Conservation (phyloP, 2,113 vertebrate genomes). For the Cololabis saira region DNA sequence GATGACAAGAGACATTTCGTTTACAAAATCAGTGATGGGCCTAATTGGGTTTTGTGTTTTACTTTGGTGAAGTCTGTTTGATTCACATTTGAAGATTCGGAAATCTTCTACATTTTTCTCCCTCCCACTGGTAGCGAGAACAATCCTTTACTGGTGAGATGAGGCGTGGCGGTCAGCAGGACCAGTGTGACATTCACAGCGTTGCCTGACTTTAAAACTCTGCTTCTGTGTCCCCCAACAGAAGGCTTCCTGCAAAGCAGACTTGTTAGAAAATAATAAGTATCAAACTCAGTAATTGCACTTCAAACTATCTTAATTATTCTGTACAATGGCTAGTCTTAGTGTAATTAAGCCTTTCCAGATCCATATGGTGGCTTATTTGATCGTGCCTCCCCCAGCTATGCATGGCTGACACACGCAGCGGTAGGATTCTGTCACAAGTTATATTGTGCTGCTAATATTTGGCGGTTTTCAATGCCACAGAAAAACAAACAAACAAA, state of each 20-base stretch:
- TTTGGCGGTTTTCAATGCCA: slow-evolving; percentile 17
- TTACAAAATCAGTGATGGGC: neutral
- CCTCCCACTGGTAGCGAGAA: slow-evolving; percentile 5
- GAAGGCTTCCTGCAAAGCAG: slow-evolving; percentile 24
- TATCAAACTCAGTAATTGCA: slow-evolving; percentile 51
- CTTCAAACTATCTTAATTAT: slow-evolving; percentile 61
- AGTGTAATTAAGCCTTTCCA: slow-evolving; percentile 57
- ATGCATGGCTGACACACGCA: slow-evolving; percentile 9
- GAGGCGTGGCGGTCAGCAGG: slow-evolving; percentile 48
- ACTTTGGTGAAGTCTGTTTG: neutral
- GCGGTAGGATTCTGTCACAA: slow-evolving; percentile 12
- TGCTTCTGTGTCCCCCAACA: slow-evolving; percentile 19
- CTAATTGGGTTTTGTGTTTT: neutral
- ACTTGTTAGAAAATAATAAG: slow-evolving; percentile 42
- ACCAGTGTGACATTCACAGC: slow-evolving; percentile 44
- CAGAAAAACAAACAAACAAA: neutral
- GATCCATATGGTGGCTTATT: slow-evolving; percentile 31
- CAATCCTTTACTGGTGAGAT: slow-evolving; percentile 50
- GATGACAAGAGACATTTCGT: slow-evolving; percentile 21
- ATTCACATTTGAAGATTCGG: slow-evolving; percentile 8
- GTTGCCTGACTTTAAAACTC: slow-evolving; percentile 41
- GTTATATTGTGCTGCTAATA: slow-evolving; percentile 9
- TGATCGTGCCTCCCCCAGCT: slow-evolving; percentile 29
- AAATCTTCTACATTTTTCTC: neutral
- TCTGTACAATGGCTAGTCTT: slow-evolving; percentile 43